Conservation (phyloP, 1,140 invertebrate species). For the Capitella teleta region DNA sequence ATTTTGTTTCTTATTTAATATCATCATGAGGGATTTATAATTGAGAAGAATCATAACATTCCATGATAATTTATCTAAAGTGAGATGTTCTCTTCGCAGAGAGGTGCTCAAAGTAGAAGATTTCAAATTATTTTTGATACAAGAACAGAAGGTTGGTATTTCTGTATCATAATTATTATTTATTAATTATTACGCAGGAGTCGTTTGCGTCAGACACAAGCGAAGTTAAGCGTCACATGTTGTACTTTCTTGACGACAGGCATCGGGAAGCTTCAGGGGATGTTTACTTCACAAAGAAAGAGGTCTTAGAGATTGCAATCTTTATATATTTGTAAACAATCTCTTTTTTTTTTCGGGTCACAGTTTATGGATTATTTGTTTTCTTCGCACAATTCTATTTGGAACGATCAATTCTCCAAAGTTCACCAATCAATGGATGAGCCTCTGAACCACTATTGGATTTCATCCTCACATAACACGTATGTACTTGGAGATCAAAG, state of each 20-base stretch:
- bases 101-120: no score
- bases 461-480: constrained; percentile 57
- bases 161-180: no score
- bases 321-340: background rate
- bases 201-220: constrained; percentile 50
- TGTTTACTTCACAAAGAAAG: constrained; percentile 27
- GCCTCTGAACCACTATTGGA: constrained; percentile 54
- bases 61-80: no score
- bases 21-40: no score
- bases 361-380: constrained; percentile 87
- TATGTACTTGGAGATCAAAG: constrained; percentile 14
- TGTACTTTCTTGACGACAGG: constrained; percentile 26
- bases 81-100: no score
- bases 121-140: no score
- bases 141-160: background rate
- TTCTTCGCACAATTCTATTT: constrained; percentile 86
- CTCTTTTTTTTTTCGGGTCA: constrained; percentile 9
- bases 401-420: constrained; percentile 61
- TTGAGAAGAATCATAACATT: no score
- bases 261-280: constrained; percentile 21
- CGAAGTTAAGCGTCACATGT: constrained; percentile 53
- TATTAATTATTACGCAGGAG: constrained; percentile 38
- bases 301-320: constrained; percentile 1
- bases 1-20: no score
- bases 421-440: constrained; percentile 53